Conservation (phyloP, 2,888 invertebrate species). For the Cephus sareptanus region DNA sequence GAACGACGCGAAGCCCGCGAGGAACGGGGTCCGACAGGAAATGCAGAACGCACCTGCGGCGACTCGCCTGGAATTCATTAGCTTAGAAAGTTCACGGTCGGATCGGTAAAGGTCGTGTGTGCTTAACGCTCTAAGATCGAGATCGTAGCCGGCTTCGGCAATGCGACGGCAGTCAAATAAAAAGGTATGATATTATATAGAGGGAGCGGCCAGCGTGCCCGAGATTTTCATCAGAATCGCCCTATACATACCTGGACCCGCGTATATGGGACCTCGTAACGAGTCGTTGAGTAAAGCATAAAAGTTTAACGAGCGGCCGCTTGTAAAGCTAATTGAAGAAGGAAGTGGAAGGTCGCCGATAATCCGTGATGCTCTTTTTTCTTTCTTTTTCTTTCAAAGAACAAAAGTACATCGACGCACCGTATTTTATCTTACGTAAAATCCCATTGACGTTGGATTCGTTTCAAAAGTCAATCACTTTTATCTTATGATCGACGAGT, state of each 20-base stretch:
- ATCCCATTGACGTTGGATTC: conserved; percentile 24
- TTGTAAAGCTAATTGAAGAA: conserved; percentile 56
- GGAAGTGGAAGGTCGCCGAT: conserved; percentile 25
- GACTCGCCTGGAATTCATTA: conserved; percentile 49
- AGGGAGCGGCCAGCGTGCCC: conserved; percentile 21
- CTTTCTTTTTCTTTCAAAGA: not conserved
- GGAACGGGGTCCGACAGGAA: conserved; percentile 24
- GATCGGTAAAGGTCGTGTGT: conserved; percentile 27
- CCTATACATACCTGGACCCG: not conserved
- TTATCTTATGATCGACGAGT: conserved; percentile 47
- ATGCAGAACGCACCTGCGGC: conserved; percentile 37
- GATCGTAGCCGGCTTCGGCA: not conserved
- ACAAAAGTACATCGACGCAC: not conserved
- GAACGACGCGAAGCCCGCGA: conserved; percentile 24
- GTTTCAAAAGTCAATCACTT: conserved; percentile 58
- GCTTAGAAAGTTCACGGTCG: conserved; percentile 61
- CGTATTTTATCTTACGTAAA: not conserved
- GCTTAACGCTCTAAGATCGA: conserved; percentile 17
- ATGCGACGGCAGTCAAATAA: not conserved
- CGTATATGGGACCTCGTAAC: conserved; percentile 28
- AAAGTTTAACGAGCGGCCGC: conserved; percentile 55
- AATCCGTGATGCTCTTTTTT: not conserved
- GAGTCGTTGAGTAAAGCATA: conserved; percentile 51
- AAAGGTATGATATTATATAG: not conserved
- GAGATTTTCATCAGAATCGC: conserved; percentile 44